phyloP scores from a whole-genome alignment of 1,140 invertebrate genomes.

The Lamellibrachia luymesi region DNA sequence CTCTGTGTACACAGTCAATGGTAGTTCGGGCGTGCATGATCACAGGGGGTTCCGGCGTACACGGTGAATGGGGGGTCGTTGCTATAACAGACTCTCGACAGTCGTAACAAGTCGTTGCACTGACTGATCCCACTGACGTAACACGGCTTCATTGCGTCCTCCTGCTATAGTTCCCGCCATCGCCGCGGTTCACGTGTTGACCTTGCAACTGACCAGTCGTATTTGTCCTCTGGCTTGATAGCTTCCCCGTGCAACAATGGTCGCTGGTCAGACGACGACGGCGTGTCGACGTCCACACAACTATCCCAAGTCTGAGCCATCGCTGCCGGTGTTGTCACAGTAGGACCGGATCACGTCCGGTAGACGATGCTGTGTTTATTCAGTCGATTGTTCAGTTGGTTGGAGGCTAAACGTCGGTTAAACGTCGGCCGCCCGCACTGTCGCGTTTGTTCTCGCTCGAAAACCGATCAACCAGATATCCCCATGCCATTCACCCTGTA shows the following conservation, averaged over 20 bases:
- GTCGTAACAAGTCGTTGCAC: background rate
- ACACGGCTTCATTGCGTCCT: background rate
- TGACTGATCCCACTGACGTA: background rate
- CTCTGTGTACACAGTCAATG: no score
- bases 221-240: background rate
- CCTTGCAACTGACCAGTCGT: background rate
- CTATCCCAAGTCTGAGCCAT: background rate
- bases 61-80: no score
- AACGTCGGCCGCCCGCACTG: background rate
- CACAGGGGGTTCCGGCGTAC: no score
- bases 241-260: background rate
- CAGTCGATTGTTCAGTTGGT: background rate
- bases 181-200: background rate
- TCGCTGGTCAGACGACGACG: background rate
- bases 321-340: background rate
- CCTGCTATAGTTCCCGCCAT: background rate
- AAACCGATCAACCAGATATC: background rate
- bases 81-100: no score
- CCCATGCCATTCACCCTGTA: background rate
- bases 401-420: background rate
- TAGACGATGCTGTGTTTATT: background rate
- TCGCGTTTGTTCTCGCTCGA: background rate
- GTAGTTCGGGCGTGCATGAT: no score
- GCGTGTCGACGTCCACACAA: background rate
- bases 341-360: background rate